phyloP scores from a whole-genome alignment of 2,888 invertebrate genomes.

The Synergus laeviventris region DNA sequence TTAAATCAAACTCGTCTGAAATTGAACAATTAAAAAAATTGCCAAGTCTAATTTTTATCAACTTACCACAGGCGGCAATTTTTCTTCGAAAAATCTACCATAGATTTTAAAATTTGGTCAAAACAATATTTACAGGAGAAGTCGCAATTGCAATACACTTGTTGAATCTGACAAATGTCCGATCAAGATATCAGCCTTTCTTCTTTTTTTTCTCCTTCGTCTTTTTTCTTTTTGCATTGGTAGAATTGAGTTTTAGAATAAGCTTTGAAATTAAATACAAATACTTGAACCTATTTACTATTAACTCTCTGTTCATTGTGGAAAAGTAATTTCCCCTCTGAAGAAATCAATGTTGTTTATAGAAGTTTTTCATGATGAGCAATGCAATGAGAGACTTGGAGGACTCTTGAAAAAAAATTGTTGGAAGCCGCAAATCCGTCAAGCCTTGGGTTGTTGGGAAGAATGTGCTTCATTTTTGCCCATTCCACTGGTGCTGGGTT shows the following conservation, averaged over 20 bases:
- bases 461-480: constrained; percentile 58
- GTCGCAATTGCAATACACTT: neutral
- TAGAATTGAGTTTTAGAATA: neutral
- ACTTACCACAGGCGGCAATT: neutral
- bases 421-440: constrained; percentile 51
- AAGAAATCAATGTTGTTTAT: neutral
- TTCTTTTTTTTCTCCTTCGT: constrained; percentile 3
- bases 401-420: constrained; percentile 42
- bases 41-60: no score
- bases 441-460: constrained; percentile 63
- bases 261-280: constrained; percentile 11
- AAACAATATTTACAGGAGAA: constrained; percentile 13
- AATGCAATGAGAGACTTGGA: constrained; percentile 36
- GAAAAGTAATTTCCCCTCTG: constrained; percentile 24
- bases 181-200: constrained; percentile 8
- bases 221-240: neutral
- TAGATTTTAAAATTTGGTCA: neutral
- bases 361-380: constrained; percentile 17
- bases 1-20: no score
- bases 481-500: constrained; percentile 62
- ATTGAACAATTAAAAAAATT: neutral
- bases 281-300: constrained; percentile 11
- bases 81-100: constrained; percentile 5
- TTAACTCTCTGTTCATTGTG: neutral
- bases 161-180: neutral